phyloP scores from a whole-genome alignment of 2,113 vertebrate species.

The Panthera leo region DNA sequence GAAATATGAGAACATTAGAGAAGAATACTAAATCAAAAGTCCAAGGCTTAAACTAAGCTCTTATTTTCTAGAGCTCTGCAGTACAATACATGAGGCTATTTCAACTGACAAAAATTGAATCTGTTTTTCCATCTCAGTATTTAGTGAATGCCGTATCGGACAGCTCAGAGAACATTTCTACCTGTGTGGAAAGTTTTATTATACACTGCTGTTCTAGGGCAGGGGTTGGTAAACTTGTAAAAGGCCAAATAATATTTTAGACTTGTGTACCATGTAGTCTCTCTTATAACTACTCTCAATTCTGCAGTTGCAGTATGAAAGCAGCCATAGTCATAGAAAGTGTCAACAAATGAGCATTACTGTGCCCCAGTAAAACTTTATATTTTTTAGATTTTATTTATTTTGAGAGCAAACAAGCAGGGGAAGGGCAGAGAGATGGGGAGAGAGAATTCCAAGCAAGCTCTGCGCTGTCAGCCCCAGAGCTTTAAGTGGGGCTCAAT shows the following conservation, averaged over 20 bases:
- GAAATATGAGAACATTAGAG: background rate
- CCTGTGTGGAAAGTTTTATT: background rate
- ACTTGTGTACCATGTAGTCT: background rate
- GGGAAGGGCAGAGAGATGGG: too few species aligned
- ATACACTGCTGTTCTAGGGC: background rate
- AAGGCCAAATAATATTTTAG: constrained; percentile 12
- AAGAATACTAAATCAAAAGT: background rate
- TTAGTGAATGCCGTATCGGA: background rate
- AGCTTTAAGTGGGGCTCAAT: too few species aligned
- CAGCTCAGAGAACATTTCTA: constrained; percentile 17
- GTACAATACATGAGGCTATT: background rate
- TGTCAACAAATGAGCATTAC: constrained; percentile 20
- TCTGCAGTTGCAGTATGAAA: background rate
- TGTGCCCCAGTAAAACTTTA: constrained; percentile 18
- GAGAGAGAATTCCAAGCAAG: too few species aligned
- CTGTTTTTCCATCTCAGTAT: background rate
- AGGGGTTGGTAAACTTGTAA: background rate
- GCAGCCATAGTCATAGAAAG: background rate
- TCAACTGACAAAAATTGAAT: constrained; percentile 9
- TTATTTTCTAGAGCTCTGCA: background rate
- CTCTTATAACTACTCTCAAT: background rate
- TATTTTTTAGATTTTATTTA: background rate
- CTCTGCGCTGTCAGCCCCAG: too few species aligned
- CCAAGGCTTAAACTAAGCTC: background rate
- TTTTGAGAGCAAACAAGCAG: too few species aligned